Conservation (phyloP, 2,797 vertebrate genomes). For the Astyanax mexicanus region DNA sequence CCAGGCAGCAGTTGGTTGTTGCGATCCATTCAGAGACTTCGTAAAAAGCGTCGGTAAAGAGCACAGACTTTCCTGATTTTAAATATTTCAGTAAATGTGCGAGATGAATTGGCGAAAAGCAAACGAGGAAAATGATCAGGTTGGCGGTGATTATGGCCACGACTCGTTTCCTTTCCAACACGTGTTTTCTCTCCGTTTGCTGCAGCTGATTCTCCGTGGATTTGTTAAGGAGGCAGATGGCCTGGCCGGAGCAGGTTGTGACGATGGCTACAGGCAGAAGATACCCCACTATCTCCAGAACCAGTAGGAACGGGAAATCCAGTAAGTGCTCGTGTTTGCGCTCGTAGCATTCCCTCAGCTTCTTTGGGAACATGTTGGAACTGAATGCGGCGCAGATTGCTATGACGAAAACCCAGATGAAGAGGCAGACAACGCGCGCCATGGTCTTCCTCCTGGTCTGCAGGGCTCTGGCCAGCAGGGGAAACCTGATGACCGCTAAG, state of each 20-base stretch:
- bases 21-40: constrained; percentile 72
- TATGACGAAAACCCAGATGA: constrained; percentile 65
- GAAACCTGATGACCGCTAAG: constrained; percentile 70
- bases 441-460: constrained; percentile 57
- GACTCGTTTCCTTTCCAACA: constrained; percentile 60
- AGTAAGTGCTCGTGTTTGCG: constrained; percentile 27
- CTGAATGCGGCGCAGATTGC: background rate
- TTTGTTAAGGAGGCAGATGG: constrained; percentile 66
- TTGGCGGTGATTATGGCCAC: constrained; percentile 76
- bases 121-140: constrained; percentile 80
- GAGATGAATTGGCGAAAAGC: constrained; percentile 81
- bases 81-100: constrained; percentile 58
- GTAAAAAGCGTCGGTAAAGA: constrained; percentile 17
- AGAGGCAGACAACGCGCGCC: constrained; percentile 63
- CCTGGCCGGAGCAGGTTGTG: constrained; percentile 68
- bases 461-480: constrained; percentile 59
- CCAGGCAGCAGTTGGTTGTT: constrained; percentile 83
- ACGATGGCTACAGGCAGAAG: constrained; percentile 63
- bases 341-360: constrained; percentile 66
- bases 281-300: constrained; percentile 63
- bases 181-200: background rate
- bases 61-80: rapidly evolving
- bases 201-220: background rate
- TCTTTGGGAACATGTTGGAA: rapidly evolving
- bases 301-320: rapidly evolving